phyloP scores from a whole-genome alignment of 2,113 vertebrate species.

The Ibidorhyncha struthersii region DNA sequence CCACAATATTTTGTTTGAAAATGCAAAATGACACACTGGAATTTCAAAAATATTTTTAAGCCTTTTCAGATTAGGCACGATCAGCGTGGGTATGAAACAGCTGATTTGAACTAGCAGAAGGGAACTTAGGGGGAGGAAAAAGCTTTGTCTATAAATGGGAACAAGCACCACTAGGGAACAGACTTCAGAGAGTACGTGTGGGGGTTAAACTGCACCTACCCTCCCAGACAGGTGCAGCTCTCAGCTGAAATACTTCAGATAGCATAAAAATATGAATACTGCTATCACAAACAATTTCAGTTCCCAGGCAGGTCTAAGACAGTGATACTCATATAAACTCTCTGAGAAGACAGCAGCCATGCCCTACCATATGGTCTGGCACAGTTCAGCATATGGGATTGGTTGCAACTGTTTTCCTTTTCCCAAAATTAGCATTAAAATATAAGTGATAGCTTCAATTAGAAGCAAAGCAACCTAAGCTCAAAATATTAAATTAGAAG shows the following conservation, averaged over 20 bases:
- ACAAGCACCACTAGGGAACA: background rate
- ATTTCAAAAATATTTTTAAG: background rate
- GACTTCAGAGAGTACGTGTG: background rate
- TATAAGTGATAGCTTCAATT: slow-evolving; percentile 40
- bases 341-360: slow-evolving; percentile 14
- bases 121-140: background rate
- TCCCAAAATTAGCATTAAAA: slow-evolving; percentile 49
- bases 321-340: background rate
- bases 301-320: background rate
- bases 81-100: background rate
- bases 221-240: background rate
- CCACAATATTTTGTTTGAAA: background rate
- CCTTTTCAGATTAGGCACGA: background rate
- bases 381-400: slow-evolving; percentile 9
- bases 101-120: background rate
- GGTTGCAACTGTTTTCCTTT: background rate
- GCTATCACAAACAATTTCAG: background rate
- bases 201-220: background rate
- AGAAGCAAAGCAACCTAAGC: background rate
- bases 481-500: slow-evolving; percentile 37
- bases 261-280: background rate
- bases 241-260: background rate
- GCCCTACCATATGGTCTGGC: slow-evolving; percentile 55
- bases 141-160: background rate
- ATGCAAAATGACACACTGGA: background rate